Evolutionary conservation across 92 coral and sea anemone species (phyloP), one percentile per base, ranked within the genome.

Genomic region (Phenganax stokvisi): DNA sequence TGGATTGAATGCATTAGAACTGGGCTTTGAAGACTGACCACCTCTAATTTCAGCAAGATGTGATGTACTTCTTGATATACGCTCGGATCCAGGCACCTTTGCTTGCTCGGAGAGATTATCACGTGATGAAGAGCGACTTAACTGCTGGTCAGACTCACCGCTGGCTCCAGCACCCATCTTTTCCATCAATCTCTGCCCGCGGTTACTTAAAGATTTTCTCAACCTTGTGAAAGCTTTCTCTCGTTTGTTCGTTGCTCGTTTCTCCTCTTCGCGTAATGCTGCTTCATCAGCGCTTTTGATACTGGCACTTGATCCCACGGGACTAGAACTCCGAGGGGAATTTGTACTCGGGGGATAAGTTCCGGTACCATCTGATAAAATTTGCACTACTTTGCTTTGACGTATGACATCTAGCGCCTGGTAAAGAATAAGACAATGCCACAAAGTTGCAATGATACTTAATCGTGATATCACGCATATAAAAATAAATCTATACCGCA

Each of bases 111-210:
- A 87, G 53, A 96, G 87, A 84, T 96, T 96, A 80, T 96, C 99
- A 88, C 99, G 97, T 86, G 99, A 96, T 51, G 99, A 96, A 0
- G 99, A 96, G 82, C 99, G 97, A 90, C 86, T 96, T 29, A 96
- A 90, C 76, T 97, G 86, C 70, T 96, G 89, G 31, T 97, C 97
- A 84, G 92, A 85, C 2, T 79, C 83, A 75, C 64, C 66, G 80
- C 83, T 79, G 69, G 67, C 56, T 28, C 83, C 83, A 86, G 86
- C 99, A 52, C 99, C 99, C 99, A 96, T 96, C 85, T 96, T 96
- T 79, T 96, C 99, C 99, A 96, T 96, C 89, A 96, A 87, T 83
- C 86, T 92, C 75, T 96, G 99, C 25, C 99, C 99, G 72, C 99
- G 99, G 84, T 90, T 87, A 64, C 99, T 96, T 29, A 96, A 89